Percentiles rank a stretch among this genome's conserved stretches.
Conservation (phyloP, 2,797 vertebrate species). For the Pelochelys cantorii region DNA sequence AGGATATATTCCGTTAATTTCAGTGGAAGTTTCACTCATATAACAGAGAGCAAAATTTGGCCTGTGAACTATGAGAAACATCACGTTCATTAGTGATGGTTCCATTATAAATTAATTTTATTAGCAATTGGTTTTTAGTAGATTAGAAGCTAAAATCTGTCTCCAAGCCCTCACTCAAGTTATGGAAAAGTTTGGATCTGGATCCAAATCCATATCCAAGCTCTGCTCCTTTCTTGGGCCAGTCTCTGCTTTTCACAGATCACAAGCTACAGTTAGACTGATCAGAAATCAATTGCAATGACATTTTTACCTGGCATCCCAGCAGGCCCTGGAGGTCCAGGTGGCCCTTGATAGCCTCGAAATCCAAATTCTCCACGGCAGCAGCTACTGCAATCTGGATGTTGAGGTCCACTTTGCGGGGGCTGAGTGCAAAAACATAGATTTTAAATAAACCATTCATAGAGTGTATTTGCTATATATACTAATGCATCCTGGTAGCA, state of each 20-base stretch:
- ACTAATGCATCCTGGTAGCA: not conserved
- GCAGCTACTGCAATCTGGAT: conserved; percentile 83
- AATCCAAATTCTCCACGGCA: conserved; percentile 84
- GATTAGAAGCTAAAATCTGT: not conserved
- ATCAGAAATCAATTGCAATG: not conserved
- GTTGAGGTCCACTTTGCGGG: conserved; percentile 75
- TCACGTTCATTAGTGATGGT: not conserved
- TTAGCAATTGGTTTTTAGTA: not conserved
- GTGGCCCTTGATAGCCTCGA: conserved; percentile 82
- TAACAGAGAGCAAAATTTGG: not conserved
- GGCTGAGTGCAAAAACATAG: conserved; percentile 71
- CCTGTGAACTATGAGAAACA: not conserved
- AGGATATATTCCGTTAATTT: conserved; percentile 10
- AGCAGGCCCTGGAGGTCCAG: conserved; percentile 83
- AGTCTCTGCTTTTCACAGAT: not conserved
- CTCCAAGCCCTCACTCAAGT: not conserved
- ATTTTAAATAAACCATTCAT: conserved; percentile 50
- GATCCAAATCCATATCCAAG: not conserved
- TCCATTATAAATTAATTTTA: conserved; percentile 31
- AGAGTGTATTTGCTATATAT: not conserved
- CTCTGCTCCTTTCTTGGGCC: not conserved
- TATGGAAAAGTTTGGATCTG: not conserved
- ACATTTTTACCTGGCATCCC: conserved; percentile 84
- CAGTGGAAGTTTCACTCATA: conserved; percentile 14
- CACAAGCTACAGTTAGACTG: not conserved